Percentiles rank a stretch among this genome's conserved stretches.
These are phyloP conservation scores for Atlantisia rogersi DNA, from an alignment of 2,113 vertebrate species.

Conservation along the genomic window DNA sequence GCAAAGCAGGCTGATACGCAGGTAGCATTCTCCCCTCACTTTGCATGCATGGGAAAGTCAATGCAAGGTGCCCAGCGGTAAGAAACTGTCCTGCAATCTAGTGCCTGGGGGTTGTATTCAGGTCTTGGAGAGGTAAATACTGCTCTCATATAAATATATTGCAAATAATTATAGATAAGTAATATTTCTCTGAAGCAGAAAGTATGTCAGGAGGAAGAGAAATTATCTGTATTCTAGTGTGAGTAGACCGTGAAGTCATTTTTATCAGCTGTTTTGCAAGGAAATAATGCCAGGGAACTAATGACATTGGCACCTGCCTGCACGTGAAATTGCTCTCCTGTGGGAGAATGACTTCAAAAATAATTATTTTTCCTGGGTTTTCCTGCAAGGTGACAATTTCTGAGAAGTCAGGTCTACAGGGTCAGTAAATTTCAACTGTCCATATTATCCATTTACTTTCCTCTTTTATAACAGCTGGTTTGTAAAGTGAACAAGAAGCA, in stretches of 20 bases:
- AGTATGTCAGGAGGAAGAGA: background rate
- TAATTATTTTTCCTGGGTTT: background rate
- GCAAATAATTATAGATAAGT: too few relatives aligned
- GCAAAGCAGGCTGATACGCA: background rate
- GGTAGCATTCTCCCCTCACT: background rate
- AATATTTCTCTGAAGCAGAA: background rate
- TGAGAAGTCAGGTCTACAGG: background rate
- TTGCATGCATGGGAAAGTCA: background rate
- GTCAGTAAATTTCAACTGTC: background rate
- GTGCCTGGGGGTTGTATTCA: background rate
- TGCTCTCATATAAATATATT: background rate
- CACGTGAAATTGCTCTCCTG: background rate
- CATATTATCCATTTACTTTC: background rate
- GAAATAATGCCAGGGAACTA: background rate
- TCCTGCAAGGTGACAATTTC: background rate
- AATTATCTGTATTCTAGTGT: background rate
- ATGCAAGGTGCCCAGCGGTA: background rate
- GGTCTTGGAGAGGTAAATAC: background rate
- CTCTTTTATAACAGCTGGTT: background rate
- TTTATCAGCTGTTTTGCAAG: background rate
- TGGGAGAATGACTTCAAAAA: background rate
- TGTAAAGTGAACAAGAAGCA: background rate
- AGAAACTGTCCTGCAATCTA: background rate
- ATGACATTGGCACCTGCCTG: background rate
- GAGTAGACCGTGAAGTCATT: background rate